phyloP scores from a whole-genome alignment of 2,113 vertebrate species.

The Brevimyrus niger region DNA sequence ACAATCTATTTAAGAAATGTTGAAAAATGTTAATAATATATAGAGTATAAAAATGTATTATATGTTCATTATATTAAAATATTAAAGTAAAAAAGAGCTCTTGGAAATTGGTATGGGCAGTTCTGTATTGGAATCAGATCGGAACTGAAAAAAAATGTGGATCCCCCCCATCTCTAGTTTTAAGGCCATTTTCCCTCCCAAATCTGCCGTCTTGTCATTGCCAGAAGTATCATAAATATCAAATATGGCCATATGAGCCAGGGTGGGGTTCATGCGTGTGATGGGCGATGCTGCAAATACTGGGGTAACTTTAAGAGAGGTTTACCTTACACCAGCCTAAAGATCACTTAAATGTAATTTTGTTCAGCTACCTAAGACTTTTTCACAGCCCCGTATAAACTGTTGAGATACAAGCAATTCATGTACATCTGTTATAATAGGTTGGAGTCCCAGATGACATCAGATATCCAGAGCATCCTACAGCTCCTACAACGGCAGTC shows the following conservation, averaged over 20 bases:
- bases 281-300: neutral
- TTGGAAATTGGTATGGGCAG: no score
- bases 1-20: no score
- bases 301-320: neutral
- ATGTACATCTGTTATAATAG: slow-evolving; percentile 47
- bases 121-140: no score
- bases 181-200: neutral
- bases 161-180: neutral
- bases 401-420: neutral
- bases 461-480: slow-evolving; percentile 90
- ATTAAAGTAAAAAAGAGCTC: no score
- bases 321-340: neutral
- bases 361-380: neutral
- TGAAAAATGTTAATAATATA: no score
- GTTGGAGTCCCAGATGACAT: slow-evolving; percentile 90
- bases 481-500: slow-evolving; percentile 87
- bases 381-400: neutral
- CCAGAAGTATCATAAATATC: neutral
- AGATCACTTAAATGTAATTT: neutral
- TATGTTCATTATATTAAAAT: no score
- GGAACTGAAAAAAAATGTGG: no score
- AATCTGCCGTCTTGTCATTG: neutral
- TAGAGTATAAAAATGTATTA: no score
- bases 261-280: no score
- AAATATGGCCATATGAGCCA: no score